Percentiles rank a stretch among this genome's conserved stretches.
These are phyloP conservation scores for Parotocinclus haroldoi DNA, from an alignment of 2,797 vertebrate species.

Conservation along the genomic window DNA sequence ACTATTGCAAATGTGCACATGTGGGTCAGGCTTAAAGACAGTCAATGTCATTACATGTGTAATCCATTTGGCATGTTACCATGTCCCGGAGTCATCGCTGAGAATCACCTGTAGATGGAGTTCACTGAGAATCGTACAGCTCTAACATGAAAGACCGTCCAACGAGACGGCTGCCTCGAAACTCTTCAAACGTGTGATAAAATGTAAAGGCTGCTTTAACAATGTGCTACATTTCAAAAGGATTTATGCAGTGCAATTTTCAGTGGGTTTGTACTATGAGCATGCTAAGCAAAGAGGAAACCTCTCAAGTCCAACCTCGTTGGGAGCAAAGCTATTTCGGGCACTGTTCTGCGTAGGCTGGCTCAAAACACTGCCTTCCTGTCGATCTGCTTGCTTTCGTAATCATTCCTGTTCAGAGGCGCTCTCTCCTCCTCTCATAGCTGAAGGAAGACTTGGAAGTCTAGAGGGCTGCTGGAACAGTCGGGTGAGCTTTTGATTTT, in stretches of 20 bases:
- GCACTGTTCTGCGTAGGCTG: slow-evolving; percentile 65
- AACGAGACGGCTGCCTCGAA: too few species aligned
- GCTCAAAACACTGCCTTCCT: slow-evolving; percentile 68
- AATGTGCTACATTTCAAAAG: background rate
- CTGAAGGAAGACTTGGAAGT: slow-evolving; percentile 21
- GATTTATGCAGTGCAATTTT: background rate
- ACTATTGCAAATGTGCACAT: slow-evolving; percentile 54
- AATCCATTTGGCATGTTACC: slow-evolving; percentile 3
- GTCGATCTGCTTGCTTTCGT: slow-evolving; percentile 70
- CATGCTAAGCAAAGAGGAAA: slow-evolving; percentile 55
- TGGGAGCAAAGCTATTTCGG: slow-evolving; percentile 68
- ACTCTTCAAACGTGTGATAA: too few species aligned
- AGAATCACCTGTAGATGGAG: background rate
- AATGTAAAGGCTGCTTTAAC: too few species aligned
- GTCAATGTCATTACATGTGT: slow-evolving; percentile 59
- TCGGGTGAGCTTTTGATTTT: background rate
- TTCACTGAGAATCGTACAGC: background rate
- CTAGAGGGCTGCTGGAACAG: slow-evolving; percentile 5
- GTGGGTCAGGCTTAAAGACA: slow-evolving; percentile 56
- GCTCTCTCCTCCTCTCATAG: slow-evolving; percentile 47
- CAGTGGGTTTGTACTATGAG: slow-evolving; percentile 35
- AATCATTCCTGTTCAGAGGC: slow-evolving; percentile 58
- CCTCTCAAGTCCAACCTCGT: slow-evolving; percentile 63
- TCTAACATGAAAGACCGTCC: too few species aligned
- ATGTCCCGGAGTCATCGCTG: background rate